Evolutionary conservation across 2,113 vertebrate genomes (phyloP), one percentile per base, ranked within the genome.

Genomic region (Phoenicopterus ruber): DNA sequence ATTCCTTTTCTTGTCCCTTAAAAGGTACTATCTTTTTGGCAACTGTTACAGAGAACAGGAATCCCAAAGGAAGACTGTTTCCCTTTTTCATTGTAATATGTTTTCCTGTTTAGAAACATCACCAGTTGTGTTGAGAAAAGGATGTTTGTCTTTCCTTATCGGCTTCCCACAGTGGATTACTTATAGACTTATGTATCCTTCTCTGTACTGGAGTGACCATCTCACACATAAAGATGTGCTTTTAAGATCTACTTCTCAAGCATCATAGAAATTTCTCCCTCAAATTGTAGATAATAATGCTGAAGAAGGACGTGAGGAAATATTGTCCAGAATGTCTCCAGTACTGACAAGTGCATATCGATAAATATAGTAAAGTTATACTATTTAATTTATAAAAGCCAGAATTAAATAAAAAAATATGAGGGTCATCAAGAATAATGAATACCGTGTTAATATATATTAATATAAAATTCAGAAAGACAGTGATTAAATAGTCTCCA

Each of bases 61-160:
- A 88, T 50, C 32, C 8, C 25, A 78, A 57, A 40, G 38, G 47
- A 92, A 72, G 38, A 65, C 61, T 36, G 7, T 65, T 91, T 92
- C 19, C 36, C 14, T 54, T 77, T 88, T 86, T 40, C 59, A 70
- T 31, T 86, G 28, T 70, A 62, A 29, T 29, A 78, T 20, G 4
- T 65, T 91, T 93, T 91, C 89, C 83, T 82, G 69, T 84, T 94
- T 88, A 81, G 79, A 91, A 87, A 93, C 10, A 42, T 50, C n/a
- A 72, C 11, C 24, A 61, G 0, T n/a, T 71, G 32, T 57, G 12
- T 36, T 61, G 34, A 82, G 69, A 90, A 32, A 40, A 79, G 70
- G 77, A 88, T 87, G 58, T 87, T 87, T 94, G 9, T 71, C 65
- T 89, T 93, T 81, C 44, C 50, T 82, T 93, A 36, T 44, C 65